Conservation (phyloP, 1,140 invertebrate genomes). For the Habropoda laboriosa region DNA sequence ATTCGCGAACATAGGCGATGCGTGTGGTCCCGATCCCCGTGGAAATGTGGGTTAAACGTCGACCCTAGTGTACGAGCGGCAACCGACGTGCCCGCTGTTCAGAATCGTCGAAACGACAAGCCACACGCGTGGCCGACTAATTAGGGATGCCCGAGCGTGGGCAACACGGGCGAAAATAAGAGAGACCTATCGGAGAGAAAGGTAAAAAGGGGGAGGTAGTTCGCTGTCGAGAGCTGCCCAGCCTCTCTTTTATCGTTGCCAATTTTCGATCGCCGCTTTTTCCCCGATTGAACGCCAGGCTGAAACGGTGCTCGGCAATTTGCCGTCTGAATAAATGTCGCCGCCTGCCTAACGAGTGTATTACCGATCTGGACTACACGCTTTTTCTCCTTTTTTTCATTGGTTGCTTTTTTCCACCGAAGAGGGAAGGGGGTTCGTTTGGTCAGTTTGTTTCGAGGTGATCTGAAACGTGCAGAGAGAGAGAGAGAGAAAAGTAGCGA, state of each 20-base stretch:
- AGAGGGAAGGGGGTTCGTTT: background rate
- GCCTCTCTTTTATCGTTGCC: constrained; percentile 19
- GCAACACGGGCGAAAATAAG: no score
- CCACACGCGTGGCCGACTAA: constrained; percentile 34
- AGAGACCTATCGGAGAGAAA: no score
- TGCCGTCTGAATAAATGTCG: constrained; percentile 32
- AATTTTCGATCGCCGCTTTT: constrained; percentile 32
- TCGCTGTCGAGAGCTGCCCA: background rate
- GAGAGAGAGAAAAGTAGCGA: background rate
- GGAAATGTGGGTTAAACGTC: constrained; percentile 59
- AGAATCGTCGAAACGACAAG: constrained; percentile 48
- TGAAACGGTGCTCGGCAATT: constrained; percentile 32
- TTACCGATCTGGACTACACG: constrained; percentile 16
- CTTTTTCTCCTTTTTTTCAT: background rate
- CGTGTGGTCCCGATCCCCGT: constrained; percentile 22
- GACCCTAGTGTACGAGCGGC: constrained; percentile 7
- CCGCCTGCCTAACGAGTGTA: constrained; percentile 38
- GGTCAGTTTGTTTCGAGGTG: background rate
- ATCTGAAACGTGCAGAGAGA: background rate
- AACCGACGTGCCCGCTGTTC: constrained; percentile 5
- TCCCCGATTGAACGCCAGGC: constrained; percentile 12
- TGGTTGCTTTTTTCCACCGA: background rate
- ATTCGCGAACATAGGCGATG: constrained; percentile 43
- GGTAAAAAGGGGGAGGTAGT: background rate
- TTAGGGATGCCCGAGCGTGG: constrained; percentile 41